These are phyloP conservation scores for Centropyge bicolor DNA, from an alignment of 2,797 vertebrate genomes.

Conservation along the genomic window DNA sequence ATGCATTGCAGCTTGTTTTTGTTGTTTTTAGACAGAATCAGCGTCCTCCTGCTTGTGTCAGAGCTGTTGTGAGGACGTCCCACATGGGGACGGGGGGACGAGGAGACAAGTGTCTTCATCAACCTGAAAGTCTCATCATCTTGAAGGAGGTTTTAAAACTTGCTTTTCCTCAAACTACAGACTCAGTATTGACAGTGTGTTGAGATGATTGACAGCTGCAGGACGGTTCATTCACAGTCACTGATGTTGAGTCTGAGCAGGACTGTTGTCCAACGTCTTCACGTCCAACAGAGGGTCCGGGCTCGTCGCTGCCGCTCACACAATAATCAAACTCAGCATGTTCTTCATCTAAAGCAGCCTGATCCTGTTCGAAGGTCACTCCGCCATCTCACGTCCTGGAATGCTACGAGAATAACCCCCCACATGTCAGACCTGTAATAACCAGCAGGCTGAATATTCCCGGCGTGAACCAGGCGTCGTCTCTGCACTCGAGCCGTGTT, in stretches of 20 bases:
- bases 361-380: no score
- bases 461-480: constrained; percentile 34
- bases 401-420: background rate
- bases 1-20: background rate
- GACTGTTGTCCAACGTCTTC: constrained; percentile 50
- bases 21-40: no score
- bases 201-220: constrained; percentile 4
- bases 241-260: constrained; percentile 23
- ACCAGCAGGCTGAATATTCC: background rate
- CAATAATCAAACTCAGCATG: constrained; percentile 27
- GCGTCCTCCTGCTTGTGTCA: no score
- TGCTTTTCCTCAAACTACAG: background rate
- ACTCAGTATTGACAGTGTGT: background rate
- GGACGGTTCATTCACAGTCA: background rate
- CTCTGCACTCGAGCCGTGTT: constrained; percentile 33
- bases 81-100: background rate
- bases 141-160: constrained; percentile 25
- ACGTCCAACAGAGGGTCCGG: background rate
- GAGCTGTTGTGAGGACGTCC: constrained; percentile 24
- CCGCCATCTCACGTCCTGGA: no score
- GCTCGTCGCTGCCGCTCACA: constrained; percentile 1
- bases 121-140: background rate
- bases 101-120: constrained; percentile 41
- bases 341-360: background rate
- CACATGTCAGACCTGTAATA: background rate